These are phyloP conservation scores for Thymelicus acteon DNA, from an alignment of 2,888 invertebrate species.

Conservation along the genomic window DNA sequence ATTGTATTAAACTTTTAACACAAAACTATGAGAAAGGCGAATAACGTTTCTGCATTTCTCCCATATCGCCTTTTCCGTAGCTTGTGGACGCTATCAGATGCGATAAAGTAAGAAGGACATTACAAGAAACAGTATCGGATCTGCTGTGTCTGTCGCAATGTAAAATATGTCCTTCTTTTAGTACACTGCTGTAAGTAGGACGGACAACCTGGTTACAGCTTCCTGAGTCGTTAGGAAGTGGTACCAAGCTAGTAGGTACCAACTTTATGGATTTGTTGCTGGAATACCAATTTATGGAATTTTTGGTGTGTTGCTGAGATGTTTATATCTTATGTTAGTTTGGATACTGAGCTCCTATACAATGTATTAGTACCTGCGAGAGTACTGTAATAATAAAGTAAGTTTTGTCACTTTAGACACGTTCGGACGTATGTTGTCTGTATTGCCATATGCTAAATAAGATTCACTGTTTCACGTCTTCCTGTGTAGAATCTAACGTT, in stretches of 20 bases:
- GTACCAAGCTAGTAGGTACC: neutral
- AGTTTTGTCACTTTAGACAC: no score
- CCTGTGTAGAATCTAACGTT: no score
- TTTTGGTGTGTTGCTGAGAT: constrained; percentile 7
- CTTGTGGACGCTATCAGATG: constrained; percentile 34
- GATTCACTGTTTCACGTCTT: no score
- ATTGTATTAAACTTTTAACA: constrained; percentile 1
- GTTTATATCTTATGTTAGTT: neutral
- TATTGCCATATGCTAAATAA: no score
- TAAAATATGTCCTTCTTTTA: constrained; percentile 37
- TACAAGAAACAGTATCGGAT: constrained; percentile 35
- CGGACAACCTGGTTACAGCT: constrained; percentile 17
- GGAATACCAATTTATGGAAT: constrained; percentile 1
- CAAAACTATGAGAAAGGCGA: constrained; percentile 31
- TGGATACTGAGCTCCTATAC: neutral
- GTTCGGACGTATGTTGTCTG: no score
- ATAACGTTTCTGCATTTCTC: constrained; percentile 32
- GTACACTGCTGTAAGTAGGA: constrained; percentile 25
- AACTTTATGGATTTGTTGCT: constrained; percentile 7
- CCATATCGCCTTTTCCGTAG: constrained; percentile 30
- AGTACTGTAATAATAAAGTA: no score
- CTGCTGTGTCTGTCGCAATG: constrained; percentile 24
- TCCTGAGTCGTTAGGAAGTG: constrained; percentile 22
- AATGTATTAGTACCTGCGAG: no score
- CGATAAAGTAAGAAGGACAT: constrained; percentile 36